Conservation (phyloP, 1,140 invertebrate genomes). For the Pectinophora gossypiella region DNA sequence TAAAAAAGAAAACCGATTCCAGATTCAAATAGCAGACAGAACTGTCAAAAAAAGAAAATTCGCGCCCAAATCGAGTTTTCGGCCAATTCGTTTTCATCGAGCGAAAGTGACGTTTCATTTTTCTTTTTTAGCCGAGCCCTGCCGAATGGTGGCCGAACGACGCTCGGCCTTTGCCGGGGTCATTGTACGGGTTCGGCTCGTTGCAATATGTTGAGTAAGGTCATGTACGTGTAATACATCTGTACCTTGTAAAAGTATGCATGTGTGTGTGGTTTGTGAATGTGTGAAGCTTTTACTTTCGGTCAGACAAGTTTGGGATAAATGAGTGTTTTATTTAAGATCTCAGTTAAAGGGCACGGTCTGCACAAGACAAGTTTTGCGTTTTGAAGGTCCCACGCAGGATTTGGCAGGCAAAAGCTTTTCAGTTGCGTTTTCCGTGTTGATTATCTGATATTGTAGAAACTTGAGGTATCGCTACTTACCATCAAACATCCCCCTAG, state of each 20-base stretch:
- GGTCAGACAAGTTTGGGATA: too few species aligned
- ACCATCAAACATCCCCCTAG: too few species aligned
- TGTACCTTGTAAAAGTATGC: background rate
- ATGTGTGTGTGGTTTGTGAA: slow-evolving; percentile 5
- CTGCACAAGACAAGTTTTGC: too few species aligned
- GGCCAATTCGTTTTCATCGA: slow-evolving; percentile 8
- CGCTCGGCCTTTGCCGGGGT: slow-evolving; percentile 51
- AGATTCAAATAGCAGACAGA: background rate
- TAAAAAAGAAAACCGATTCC: background rate
- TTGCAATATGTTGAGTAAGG: slow-evolving; percentile 57
- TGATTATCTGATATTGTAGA: too few species aligned
- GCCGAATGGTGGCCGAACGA: slow-evolving; percentile 44
- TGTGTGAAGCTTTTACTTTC: slow-evolving; percentile 67
- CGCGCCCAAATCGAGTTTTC: background rate
- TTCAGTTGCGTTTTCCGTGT: too few species aligned
- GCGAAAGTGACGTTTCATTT: slow-evolving; percentile 17
- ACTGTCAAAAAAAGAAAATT: background rate
- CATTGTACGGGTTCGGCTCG: slow-evolving; percentile 56
- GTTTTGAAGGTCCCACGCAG: too few species aligned
- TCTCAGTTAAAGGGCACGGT: too few species aligned
- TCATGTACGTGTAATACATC: slow-evolving; percentile 40
- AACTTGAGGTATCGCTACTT: too few species aligned
- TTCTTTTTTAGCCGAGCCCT: slow-evolving; percentile 51
- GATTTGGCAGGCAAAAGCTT: too few species aligned
- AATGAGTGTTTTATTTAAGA: too few species aligned